These are phyloP conservation scores for Periophthalmodon schlosseri DNA, from an alignment of 2,113 vertebrate genomes.

Conservation along the genomic window DNA sequence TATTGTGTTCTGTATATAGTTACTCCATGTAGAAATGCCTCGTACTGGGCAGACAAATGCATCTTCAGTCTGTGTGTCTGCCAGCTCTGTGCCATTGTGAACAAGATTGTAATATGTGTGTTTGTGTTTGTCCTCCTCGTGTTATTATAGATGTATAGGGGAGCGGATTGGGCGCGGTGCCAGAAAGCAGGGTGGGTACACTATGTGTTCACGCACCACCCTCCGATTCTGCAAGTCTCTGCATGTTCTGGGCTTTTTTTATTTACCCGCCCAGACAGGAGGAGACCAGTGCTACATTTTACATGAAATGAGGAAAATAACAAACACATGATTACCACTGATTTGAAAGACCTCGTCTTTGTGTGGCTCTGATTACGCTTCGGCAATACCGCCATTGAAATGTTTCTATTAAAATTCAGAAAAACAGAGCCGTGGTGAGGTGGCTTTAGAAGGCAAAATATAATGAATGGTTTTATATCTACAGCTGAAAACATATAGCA, in stretches of 20 bases:
- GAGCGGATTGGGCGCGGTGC: slow-evolving; percentile 44
- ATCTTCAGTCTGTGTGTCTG: slow-evolving; percentile 21
- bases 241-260: slow-evolving; percentile 38
- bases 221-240: slow-evolving; percentile 50
- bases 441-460: slow-evolving; percentile 5
- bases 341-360: slow-evolving; percentile 11
- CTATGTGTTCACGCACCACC: slow-evolving; percentile 37
- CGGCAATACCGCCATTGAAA: slow-evolving; percentile 16
- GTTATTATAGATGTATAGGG: slow-evolving; percentile 30
- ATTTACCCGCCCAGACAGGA: slow-evolving; percentile 9
- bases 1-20: slow-evolving; percentile 6
- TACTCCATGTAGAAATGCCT: slow-evolving; percentile 3
- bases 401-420: slow-evolving; percentile 23
- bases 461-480: too few species aligned
- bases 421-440: slow-evolving; percentile 11
- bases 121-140: slow-evolving; percentile 6
- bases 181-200: slow-evolving; percentile 58
- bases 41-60: slow-evolving; percentile 10
- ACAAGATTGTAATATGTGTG: slow-evolving; percentile 11
- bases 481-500: too few species aligned
- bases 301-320: slow-evolving; percentile 33
- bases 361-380: slow-evolving; percentile 28
- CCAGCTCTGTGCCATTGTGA: background rate
- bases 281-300: slow-evolving; percentile 14
- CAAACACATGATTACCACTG: slow-evolving; percentile 27